Conservation (phyloP, 2,113 vertebrate species). For the Gopherus evgoodei region DNA sequence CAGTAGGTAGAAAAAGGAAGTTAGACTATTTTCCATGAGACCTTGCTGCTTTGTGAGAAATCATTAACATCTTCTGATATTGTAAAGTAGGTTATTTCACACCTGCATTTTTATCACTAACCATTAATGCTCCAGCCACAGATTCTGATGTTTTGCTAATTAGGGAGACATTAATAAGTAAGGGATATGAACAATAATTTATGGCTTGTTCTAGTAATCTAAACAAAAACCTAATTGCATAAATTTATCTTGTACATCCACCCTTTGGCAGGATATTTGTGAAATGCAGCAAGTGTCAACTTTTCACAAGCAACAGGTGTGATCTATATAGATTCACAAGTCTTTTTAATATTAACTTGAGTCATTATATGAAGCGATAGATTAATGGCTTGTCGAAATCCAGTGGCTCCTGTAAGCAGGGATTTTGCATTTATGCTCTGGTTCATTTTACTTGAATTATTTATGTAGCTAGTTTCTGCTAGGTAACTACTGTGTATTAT, state of each 20-base stretch:
- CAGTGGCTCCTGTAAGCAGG: constrained; percentile 40
- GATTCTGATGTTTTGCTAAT: constrained; percentile 76
- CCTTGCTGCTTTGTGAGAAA: constrained; percentile 70
- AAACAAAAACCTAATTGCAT: constrained; percentile 70
- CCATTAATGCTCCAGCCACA: constrained; percentile 73
- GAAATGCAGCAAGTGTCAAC: constrained; percentile 58
- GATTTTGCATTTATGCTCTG: not conserved
- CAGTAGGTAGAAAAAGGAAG: constrained; percentile 72
- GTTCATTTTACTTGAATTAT: not conserved
- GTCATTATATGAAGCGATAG: constrained; percentile 5
- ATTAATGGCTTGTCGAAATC: constrained; percentile 62
- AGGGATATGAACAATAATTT: constrained; percentile 76
- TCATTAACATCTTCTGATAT: constrained; percentile 75
- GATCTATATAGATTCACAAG: not conserved
- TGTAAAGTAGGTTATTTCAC: constrained; percentile 78
- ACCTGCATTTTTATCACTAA: constrained; percentile 73
- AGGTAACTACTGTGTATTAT: not conserved
- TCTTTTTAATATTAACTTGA: constrained; percentile 33
- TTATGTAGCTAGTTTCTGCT: not conserved
- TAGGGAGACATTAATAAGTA: constrained; percentile 76
- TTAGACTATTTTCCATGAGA: constrained; percentile 70
- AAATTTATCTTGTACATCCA: constrained; percentile 64
- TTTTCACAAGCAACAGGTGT: constrained; percentile 43
- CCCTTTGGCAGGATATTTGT: constrained; percentile 57
- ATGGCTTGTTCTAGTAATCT: constrained; percentile 64